Evolutionary conservation across 2,888 invertebrate species (phyloP).

Genomic region (Apocheima hispidaria): DNA sequence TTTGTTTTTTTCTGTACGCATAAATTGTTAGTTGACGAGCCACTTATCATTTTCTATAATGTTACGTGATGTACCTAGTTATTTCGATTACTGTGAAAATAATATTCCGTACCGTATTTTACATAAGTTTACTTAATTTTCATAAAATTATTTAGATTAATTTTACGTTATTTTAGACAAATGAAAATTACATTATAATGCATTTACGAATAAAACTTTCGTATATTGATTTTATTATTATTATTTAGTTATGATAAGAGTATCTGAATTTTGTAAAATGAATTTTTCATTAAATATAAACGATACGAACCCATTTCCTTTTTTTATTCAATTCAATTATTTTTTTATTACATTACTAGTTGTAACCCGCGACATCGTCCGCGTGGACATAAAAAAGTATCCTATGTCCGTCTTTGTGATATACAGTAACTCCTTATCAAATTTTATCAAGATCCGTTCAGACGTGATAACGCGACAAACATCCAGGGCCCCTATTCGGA

Average conservation of each 20-base stretch:
- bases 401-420: too few relatives aligned
- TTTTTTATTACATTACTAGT: conserved; percentile 22
- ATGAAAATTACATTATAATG: conserved; percentile 45
- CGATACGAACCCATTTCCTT: conserved; percentile 50
- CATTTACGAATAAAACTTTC: conserved; percentile 65
- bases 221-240: conserved; percentile 61
- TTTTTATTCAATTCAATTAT: too few relatives aligned
- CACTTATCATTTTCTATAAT: not conserved
- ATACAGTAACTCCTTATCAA: too few relatives aligned
- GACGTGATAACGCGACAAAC: too few relatives aligned
- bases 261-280: conserved; percentile 80
- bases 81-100: conserved; percentile 25
- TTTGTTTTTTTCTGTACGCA: conserved; percentile 24
- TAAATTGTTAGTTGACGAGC: conserved; percentile 28
- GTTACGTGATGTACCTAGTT: conserved; percentile 1
- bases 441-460: too few relatives aligned
- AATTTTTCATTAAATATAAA: conserved; percentile 79
- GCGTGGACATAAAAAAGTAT: too few relatives aligned
- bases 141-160: conserved; percentile 28
- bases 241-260: conserved; percentile 67
- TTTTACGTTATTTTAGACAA: conserved; percentile 31
- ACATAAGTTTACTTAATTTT: conserved; percentile 19
- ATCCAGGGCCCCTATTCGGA: too few relatives aligned
- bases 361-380: too few relatives aligned
- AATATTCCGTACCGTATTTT: conserved; percentile 22